Conservation (phyloP, 1,140 invertebrate genomes). For the Odontomachus brunneus region DNA sequence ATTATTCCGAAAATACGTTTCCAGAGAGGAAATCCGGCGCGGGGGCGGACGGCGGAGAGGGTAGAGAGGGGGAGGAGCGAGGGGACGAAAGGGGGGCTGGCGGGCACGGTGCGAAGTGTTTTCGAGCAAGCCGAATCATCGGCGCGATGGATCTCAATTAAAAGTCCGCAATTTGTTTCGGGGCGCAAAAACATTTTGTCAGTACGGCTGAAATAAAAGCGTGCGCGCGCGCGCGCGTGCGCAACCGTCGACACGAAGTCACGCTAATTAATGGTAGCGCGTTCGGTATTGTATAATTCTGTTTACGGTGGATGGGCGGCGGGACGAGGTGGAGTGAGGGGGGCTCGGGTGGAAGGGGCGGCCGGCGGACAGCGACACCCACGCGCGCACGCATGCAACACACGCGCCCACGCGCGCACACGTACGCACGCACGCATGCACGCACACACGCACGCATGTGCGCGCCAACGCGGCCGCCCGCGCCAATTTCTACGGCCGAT, state of each 20-base stretch:
- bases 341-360: background rate
- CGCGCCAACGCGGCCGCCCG: conserved; percentile 45
- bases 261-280: conserved; percentile 72
- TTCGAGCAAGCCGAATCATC: conserved; percentile 51
- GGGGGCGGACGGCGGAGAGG: too few relatives aligned
- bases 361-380: background rate
- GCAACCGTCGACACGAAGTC: conserved; percentile 64
- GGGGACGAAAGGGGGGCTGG: background rate
- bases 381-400: background rate
- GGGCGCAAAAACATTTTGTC: conserved; percentile 70
- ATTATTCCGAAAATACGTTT: conserved; percentile 33
- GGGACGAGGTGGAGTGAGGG: background rate
- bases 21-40: conserved; percentile 1
- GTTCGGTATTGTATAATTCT: conserved; percentile 74
- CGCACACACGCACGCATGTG: too few relatives aligned
- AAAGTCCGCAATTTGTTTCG: conserved; percentile 63
- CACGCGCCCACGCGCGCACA: background rate
- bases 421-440: conserved; percentile 1
- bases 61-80: too few relatives aligned
- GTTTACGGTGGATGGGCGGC: conserved; percentile 58
- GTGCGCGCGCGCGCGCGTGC: conserved; percentile 35
- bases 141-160: conserved; percentile 69
- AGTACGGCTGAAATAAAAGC: conserved; percentile 70
- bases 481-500: conserved; percentile 67
- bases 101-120: conserved; percentile 18